Evolutionary conservation across 2,888 invertebrate genomes (phyloP).

Genomic region (Drosophila atroscutellata): DNA sequence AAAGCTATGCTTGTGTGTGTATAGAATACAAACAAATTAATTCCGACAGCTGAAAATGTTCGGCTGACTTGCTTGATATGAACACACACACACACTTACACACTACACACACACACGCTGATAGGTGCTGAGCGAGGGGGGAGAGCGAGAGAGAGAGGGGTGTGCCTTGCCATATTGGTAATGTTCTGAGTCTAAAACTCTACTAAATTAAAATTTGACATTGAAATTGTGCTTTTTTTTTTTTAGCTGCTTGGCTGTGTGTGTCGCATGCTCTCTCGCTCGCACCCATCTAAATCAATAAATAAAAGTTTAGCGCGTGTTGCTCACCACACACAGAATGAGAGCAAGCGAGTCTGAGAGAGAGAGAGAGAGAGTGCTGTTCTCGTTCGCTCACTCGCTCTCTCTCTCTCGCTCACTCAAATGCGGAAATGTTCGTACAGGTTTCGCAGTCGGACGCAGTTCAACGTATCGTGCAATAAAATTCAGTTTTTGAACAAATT

Average conservation of each 20-base stretch:
- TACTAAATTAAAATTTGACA: slow-evolving; percentile 79
- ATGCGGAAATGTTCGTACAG: slow-evolving; percentile 79
- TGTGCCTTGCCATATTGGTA: slow-evolving; percentile 68
- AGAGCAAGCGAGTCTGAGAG: slow-evolving; percentile 3
- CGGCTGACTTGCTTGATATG: slow-evolving; percentile 55
- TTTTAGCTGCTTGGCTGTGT: slow-evolving; percentile 1
- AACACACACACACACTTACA: slow-evolving; percentile 27
- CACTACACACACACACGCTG: slow-evolving; percentile 4
- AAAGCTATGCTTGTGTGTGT: slow-evolving; percentile 12
- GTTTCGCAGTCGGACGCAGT: slow-evolving; percentile 66
- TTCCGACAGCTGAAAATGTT: slow-evolving; percentile 64
- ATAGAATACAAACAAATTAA: slow-evolving; percentile 56
- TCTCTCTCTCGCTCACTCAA: slow-evolving; percentile 28
- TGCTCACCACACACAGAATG: slow-evolving; percentile 22
- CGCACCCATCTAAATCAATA: slow-evolving; percentile 63
- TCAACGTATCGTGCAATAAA: slow-evolving; percentile 74
- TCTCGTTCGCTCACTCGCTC: slow-evolving; percentile 16
- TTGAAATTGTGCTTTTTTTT: slow-evolving; percentile 72
- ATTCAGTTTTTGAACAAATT: slow-evolving; percentile 47
- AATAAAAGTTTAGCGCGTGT: slow-evolving; percentile 72
- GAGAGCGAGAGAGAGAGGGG: slow-evolving; percentile 18
- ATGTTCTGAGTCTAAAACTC: slow-evolving; percentile 75
- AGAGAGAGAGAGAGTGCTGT: slow-evolving; percentile 24
- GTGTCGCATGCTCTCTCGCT: slow-evolving; percentile 39
- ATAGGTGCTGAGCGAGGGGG: slow-evolving; percentile 6